These are phyloP conservation scores for Diplogasteroides magnus DNA, from an alignment of 1,140 invertebrate species.

Conservation along the genomic window DNA sequence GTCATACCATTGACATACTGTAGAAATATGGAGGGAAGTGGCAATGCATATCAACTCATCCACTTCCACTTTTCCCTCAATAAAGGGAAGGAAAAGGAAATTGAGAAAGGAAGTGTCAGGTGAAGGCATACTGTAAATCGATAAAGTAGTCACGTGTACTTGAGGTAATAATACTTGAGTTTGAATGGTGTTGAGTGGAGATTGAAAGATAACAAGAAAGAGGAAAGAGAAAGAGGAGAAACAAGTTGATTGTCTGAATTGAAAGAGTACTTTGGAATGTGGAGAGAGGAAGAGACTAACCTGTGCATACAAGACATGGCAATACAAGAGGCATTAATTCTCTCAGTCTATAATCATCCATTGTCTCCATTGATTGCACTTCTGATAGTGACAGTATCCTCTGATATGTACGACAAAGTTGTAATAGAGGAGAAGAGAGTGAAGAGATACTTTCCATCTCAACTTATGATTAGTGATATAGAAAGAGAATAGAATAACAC, in stretches of 20 bases:
- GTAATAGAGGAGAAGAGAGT: background rate
- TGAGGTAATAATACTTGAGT: too few relatives aligned
- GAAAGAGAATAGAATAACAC: too few relatives aligned
- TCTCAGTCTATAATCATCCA: too few relatives aligned
- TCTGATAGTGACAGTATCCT: background rate
- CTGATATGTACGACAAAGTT: background rate
- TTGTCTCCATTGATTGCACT: background rate
- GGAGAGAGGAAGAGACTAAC: too few relatives aligned
- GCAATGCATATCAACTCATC: background rate
- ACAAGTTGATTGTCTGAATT: too few relatives aligned
- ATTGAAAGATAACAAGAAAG: background rate
- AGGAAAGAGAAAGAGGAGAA: too few relatives aligned
- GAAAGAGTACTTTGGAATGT: too few relatives aligned
- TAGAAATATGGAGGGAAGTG: background rate
- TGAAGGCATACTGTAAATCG: background rate
- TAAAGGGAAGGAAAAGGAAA: background rate
- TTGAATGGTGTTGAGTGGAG: background rate
- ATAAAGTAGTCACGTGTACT: too few relatives aligned
- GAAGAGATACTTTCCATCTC: background rate
- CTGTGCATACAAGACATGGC: too few relatives aligned
- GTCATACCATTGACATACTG: too few relatives aligned
- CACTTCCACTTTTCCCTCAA: background rate
- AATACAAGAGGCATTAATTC: too few relatives aligned
- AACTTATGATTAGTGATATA: too few relatives aligned
- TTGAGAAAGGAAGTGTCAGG: background rate